phyloP scores from a whole-genome alignment of 2,888 invertebrate species.

The Coleophora flavipennella region DNA sequence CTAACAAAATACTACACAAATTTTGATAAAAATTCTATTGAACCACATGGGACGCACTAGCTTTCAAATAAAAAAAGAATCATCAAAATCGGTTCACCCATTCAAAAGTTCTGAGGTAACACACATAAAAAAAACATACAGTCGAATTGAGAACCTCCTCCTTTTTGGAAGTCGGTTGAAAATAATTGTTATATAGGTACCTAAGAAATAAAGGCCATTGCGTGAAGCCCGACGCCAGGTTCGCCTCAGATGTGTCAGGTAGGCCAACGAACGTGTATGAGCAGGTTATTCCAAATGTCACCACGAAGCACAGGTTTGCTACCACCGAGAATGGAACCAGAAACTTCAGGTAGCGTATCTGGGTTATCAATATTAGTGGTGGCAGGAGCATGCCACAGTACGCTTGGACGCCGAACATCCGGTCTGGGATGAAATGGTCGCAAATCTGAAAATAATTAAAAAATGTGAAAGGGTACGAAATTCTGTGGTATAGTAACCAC shows the following conservation, averaged over 20 bases:
- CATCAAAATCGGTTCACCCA: too few species aligned
- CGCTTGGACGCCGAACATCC: slow-evolving; percentile 65
- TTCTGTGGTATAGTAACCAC: too few species aligned
- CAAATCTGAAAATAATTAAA: slow-evolving; percentile 60
- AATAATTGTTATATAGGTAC: slow-evolving; percentile 26
- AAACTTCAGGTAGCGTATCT: slow-evolving; percentile 80
- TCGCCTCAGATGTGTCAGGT: slow-evolving; percentile 35
- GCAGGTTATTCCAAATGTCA: slow-evolving; percentile 84
- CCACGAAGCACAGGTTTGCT: slow-evolving; percentile 86
- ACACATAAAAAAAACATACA: too few species aligned
- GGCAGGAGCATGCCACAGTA: slow-evolving; percentile 78
- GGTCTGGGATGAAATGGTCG: slow-evolving; percentile 40
- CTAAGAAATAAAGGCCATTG: slow-evolving; percentile 89
- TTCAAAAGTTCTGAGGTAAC: too few species aligned
- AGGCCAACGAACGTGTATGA: slow-evolving; percentile 81
- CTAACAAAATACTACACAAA: too few species aligned
- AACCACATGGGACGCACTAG: too few species aligned
- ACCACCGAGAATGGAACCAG: slow-evolving; percentile 91
- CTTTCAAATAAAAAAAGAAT: too few species aligned
- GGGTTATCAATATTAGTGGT: slow-evolving; percentile 79
- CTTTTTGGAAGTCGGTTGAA: background rate
- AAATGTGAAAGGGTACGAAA: background rate
- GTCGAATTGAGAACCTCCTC: too few species aligned
- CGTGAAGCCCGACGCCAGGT: slow-evolving; percentile 49
- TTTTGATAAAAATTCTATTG: too few species aligned